Evolutionary conservation across 1,140 invertebrate species (phyloP), one percentile per base, ranked within the genome.

Genomic region (Leucophenga varia): DNA sequence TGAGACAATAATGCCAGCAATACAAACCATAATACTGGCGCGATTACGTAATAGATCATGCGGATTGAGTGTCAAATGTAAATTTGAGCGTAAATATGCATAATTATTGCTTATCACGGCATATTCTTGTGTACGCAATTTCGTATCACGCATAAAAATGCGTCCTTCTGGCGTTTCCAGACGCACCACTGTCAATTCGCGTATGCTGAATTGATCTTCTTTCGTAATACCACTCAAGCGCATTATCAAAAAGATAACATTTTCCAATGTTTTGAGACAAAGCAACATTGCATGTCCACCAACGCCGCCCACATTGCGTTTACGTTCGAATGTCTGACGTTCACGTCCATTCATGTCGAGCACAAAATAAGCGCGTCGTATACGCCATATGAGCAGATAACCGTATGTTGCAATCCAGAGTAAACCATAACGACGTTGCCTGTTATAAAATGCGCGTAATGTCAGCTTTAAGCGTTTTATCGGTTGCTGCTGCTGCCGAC

Each of bases 141-240:
- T 52, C 13, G 43, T 21, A 8, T 68, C 61, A 3, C 53, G 42
- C n/a, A 51, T 32, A 35, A 51, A 59, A 6, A 57, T 39, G 2
- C 49, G 49, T 9, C 69, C 69, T 22, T 55, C 50, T 0, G 64
- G 63, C 0, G 55, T 61, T 3, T 56, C 41, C 40, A 73, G 31
- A 4, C 64, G 61, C n/a, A 60, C 49, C 6, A 73, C 53, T 2
- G 52, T 55, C 40, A 73, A 30, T 31, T 73, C 70, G 1, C 70
- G 52, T 7, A 73, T 40, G 3, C 8, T 49, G 21, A 72, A 68
- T 3, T 38, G 42, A 40, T 59, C 57, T 2, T 13, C 31, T 0
- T 31, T 10, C 3, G 20, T 21, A n/a, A 52, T 19, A 13, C 41
- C 51, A 16, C 55, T 59, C 7, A 72, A 35, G 17, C 49, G 49